Percentiles rank a stretch among this genome's conserved stretches.
Conservation (phyloP, 2,113 vertebrate genomes). For the Pithys albifrons region DNA sequence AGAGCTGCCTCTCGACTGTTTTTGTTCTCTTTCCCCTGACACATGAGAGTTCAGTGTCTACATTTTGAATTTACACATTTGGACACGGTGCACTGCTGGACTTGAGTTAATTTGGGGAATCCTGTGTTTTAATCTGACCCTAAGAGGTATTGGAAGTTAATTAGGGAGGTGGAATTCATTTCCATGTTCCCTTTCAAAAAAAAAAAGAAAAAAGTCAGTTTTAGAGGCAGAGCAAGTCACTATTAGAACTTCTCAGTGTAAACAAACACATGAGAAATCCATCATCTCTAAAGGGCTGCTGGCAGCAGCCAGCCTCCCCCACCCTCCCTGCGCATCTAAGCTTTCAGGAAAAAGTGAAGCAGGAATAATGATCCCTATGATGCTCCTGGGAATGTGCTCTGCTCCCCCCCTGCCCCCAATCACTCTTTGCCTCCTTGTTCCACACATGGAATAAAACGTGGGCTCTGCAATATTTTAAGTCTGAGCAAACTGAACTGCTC, state of each 20-base stretch:
- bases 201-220: neutral
- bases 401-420: neutral
- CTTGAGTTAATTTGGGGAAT: neutral
- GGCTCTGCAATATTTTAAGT: neutral
- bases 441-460: neutral
- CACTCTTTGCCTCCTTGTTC: slow-evolving; percentile 8
- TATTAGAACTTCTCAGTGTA: neutral
- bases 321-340: neutral
- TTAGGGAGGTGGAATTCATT: neutral
- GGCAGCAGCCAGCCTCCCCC: slow-evolving; percentile 39
- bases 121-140: neutral
- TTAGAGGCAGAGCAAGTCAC: neutral
- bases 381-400: neutral
- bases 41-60: neutral
- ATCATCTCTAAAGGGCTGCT: neutral
- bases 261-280: slow-evolving; percentile 57
- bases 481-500: accelerated
- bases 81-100: neutral
- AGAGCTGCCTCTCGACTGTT: neutral
- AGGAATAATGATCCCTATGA: neutral
- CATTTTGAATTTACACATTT: neutral
- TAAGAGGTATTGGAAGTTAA: neutral
- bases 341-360: slow-evolving; percentile 46
- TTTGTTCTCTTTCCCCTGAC: neutral
- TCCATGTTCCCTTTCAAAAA: neutral